A percentile compares a stretch with the other conserved stretches of the same genome.
Evolutionary conservation across 2,888 invertebrate species (phyloP).

Genomic region (Drosophila rubida): DNA sequence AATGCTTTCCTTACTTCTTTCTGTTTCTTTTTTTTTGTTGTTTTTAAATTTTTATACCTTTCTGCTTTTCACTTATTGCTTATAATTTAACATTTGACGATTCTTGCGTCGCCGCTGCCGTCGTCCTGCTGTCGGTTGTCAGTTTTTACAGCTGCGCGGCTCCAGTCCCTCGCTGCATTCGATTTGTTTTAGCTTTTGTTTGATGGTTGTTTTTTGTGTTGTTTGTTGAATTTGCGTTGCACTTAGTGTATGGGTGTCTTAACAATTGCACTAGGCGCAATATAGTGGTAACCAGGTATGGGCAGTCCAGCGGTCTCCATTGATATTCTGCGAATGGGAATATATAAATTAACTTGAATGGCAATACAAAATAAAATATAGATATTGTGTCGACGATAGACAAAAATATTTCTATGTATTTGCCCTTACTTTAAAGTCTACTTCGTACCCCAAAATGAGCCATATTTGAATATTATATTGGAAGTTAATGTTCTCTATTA

Average conservation of each 20-base stretch:
- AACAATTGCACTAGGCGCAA: conserved; percentile 96
- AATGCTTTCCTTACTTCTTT: conserved; percentile 3
- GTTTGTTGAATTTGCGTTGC: conserved; percentile 42
- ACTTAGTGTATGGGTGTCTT: conserved; percentile 95
- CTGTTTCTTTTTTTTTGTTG: conserved; percentile 27
- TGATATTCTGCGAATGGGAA: conserved; percentile 91
- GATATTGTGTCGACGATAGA: neutral
- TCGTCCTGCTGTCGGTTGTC: conserved; percentile 19
- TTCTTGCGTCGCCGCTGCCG: conserved; percentile 9
- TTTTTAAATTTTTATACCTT: conserved; percentile 18
- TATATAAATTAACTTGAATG: neutral
- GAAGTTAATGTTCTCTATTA: neutral
- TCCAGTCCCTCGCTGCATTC: conserved; percentile 40
- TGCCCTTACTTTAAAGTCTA: neutral
- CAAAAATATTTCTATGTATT: neutral
- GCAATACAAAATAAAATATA: neutral
- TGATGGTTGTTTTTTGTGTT: conserved; percentile 28
- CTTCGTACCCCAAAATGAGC: neutral
- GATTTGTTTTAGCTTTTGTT: conserved; percentile 29
- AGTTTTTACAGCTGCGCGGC: conserved; percentile 19
- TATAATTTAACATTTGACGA: conserved; percentile 62
- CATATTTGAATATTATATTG: neutral
- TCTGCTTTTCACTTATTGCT: conserved; percentile 64
- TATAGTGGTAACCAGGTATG: conserved; percentile 95
- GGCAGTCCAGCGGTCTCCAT: conserved; percentile 97